Evolutionary conservation across 1,140 invertebrate genomes (phyloP).

Genomic region (Sitophilus oryzae): DNA sequence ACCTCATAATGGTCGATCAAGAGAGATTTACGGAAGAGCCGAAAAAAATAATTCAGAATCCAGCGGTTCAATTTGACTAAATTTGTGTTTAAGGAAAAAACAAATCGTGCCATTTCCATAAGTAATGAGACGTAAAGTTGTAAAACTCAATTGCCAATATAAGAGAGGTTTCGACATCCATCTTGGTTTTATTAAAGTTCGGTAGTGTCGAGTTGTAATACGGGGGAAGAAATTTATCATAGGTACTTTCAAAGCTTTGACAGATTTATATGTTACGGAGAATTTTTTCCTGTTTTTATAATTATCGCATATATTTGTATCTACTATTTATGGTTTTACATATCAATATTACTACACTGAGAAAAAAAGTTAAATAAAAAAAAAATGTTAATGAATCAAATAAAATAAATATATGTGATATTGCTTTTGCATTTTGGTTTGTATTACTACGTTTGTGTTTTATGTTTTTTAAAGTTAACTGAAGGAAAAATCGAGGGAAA

Average conservation of each 20-base stretch:
- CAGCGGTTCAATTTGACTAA: background rate
- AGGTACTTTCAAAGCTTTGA: constrained; percentile 6
- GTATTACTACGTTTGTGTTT: no score
- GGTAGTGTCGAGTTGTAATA: constrained; percentile 15
- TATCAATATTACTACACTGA: no score
- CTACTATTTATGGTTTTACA: no score
- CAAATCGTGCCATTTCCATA: constrained; percentile 20
- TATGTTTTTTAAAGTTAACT: no score
- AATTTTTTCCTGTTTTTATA: background rate
- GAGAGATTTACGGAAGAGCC: background rate
- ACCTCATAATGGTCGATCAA: background rate
- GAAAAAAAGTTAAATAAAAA: no score
- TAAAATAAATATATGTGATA: no score
- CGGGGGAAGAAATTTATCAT: constrained; percentile 16
- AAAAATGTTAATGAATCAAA: no score
- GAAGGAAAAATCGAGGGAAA: no score
- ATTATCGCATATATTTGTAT: background rate
- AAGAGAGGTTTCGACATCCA: constrained; percentile 21
- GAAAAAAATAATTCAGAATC: background rate
- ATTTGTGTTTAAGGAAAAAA: constrained; percentile 3
- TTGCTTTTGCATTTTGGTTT: no score
- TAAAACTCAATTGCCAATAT: constrained; percentile 24
- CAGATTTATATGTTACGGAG: constrained; percentile 10
- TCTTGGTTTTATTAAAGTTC: constrained; percentile 23
- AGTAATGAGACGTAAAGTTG: constrained; percentile 21